phyloP scores from a whole-genome alignment of 2,888 invertebrate genomes.

The Hydrotaea diabolus region DNA sequence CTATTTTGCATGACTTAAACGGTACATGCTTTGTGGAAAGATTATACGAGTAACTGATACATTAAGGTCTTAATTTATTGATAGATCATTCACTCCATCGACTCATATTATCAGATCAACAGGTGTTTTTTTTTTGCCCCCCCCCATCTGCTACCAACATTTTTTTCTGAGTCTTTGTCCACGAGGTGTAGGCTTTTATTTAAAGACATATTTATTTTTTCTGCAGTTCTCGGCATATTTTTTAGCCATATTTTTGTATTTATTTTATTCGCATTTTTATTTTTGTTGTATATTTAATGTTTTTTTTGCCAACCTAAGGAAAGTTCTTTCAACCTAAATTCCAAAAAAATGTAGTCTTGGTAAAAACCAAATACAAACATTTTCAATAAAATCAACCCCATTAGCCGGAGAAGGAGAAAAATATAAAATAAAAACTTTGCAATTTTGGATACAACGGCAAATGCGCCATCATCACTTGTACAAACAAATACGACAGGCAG shows the following conservation, averaged over 20 bases:
- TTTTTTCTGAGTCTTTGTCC: not conserved
- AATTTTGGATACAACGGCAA: not conserved
- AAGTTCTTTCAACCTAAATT: conserved; percentile 57
- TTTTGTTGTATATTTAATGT: conserved; percentile 8
- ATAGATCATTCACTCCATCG: too few relatives aligned
- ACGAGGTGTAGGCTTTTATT: not conserved
- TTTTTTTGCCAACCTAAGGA: conserved; percentile 6
- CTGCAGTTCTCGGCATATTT: conserved; percentile 15
- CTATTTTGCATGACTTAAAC: too few relatives aligned
- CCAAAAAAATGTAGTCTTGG: not conserved
- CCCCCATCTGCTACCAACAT: not conserved
- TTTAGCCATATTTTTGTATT: conserved; percentile 30
- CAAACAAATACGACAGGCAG: too few relatives aligned
- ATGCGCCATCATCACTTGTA: not conserved
- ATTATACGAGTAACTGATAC: too few relatives aligned
- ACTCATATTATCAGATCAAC: too few relatives aligned
- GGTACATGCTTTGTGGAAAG: too few relatives aligned
- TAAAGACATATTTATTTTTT: conserved; percentile 7
- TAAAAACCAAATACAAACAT: not conserved
- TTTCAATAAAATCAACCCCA: conserved; percentile 15
- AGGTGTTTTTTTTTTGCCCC: too few relatives aligned
- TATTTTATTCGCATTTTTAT: conserved; percentile 32
- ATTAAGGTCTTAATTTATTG: too few relatives aligned
- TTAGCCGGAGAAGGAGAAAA: not conserved
- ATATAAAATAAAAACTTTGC: not conserved